Conservation (phyloP, 23 tunicate genomes). For the Phallusia fumigata region DNA sequence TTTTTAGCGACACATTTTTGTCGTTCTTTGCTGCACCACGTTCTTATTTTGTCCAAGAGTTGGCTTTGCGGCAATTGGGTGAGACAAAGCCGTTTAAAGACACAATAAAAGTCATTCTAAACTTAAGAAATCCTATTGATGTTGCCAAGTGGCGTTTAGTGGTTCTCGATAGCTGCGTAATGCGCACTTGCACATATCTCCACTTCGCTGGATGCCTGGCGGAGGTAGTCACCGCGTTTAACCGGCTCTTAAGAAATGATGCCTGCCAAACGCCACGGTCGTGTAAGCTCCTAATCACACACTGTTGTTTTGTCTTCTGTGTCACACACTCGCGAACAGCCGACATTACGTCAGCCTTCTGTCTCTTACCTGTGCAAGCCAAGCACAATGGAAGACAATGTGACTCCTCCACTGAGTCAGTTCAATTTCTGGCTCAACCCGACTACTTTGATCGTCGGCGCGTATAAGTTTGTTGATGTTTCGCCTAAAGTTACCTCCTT, state of each 20-base stretch:
- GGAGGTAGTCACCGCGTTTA: slow-evolving; percentile 10
- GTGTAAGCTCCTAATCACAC: neutral
- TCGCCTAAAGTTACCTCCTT: neutral
- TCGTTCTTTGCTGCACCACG: neutral
- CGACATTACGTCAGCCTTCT: neutral
- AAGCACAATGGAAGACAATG: slow-evolving; percentile 6
- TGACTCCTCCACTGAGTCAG: neutral
- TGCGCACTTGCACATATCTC: neutral
- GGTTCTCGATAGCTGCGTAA: neutral
- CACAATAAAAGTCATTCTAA: neutral
- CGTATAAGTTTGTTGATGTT: slow-evolving; percentile 2
- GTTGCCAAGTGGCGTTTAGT: slow-evolving; percentile 8
- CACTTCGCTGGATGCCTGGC: neutral
- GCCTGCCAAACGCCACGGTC: neutral
- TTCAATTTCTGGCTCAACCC: neutral
- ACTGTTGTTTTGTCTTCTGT: slow-evolving; percentile 1
- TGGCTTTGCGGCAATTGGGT: neutral
- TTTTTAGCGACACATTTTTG: neutral
- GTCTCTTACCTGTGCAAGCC: neutral
- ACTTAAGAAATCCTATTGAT: neutral
- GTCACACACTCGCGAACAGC: neutral
- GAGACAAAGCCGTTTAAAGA: neutral
- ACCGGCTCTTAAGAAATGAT: neutral
- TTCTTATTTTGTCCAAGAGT: neutral
- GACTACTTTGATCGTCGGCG: neutral